Evolutionary conservation across 2,797 vertebrate species (phyloP).

Genomic region (Takifugu ocellatus): DNA sequence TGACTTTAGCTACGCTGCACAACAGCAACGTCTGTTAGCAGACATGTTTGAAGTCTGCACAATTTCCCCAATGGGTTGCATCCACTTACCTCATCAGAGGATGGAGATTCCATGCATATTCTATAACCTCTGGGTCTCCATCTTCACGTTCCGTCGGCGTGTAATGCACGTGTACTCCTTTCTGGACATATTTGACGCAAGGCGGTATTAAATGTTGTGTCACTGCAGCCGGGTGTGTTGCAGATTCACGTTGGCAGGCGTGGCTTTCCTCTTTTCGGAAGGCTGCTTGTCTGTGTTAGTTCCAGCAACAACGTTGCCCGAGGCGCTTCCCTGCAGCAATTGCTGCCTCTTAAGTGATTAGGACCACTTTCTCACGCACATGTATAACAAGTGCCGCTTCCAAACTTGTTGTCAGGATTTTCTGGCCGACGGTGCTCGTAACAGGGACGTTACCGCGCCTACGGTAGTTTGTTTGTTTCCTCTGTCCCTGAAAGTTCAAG

Average conservation of each 20-base stretch:
- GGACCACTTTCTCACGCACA: slow-evolving; percentile 33
- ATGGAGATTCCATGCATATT: slow-evolving; percentile 15
- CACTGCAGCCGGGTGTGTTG: slow-evolving; percentile 25
- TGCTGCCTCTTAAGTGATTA: slow-evolving; percentile 31
- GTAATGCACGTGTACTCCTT: slow-evolving; percentile 21
- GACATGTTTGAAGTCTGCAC: background rate
- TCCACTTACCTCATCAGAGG: slow-evolving; percentile 7
- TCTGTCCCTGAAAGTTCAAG: background rate
- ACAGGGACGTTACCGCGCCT: slow-evolving; percentile 6
- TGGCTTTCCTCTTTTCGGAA: slow-evolving; percentile 48
- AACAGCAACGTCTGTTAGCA: too few species aligned
- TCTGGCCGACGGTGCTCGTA: background rate
- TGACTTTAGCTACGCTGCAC: too few species aligned
- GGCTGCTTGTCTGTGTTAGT: slow-evolving; percentile 51
- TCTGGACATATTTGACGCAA: slow-evolving; percentile 29
- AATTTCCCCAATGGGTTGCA: background rate
- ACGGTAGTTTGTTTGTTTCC: slow-evolving; percentile 1
- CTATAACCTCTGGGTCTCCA: slow-evolving; percentile 9
- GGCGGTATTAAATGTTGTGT: slow-evolving; percentile 48
- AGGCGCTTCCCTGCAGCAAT: slow-evolving; percentile 38
- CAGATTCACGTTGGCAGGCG: slow-evolving; percentile 62
- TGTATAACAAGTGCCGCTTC: slow-evolving; percentile 21
- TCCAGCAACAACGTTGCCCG: slow-evolving; percentile 45
- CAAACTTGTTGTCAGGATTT: slow-evolving; percentile 22
- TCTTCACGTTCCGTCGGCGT: slow-evolving; percentile 19